Evolutionary conservation across 2,113 vertebrate genomes (phyloP).

Genomic region (Triplophysa rosa): DNA sequence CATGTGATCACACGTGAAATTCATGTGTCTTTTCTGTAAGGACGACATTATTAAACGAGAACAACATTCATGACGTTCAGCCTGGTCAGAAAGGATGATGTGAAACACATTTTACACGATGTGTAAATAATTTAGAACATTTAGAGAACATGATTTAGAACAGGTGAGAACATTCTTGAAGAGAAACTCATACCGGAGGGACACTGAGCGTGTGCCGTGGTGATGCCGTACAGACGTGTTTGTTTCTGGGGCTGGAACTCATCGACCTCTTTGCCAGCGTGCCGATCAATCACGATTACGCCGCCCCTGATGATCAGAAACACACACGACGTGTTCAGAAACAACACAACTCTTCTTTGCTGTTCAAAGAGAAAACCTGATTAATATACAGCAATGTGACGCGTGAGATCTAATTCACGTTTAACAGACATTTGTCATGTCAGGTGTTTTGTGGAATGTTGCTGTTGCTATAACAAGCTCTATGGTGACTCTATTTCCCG

Average conservation of each 20-base stretch:
- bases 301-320: slow-evolving; percentile 75
- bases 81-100: too few relatives aligned
- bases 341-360: neutral
- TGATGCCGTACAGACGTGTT: slow-evolving; percentile 86
- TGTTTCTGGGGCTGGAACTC: slow-evolving; percentile 86
- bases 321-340: neutral
- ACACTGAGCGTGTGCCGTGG: slow-evolving; percentile 79
- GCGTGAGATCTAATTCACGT: too few relatives aligned
- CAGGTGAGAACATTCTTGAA: neutral
- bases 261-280: slow-evolving; percentile 74
- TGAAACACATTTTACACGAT: too few relatives aligned
- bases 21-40: too few relatives aligned
- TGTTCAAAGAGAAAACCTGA: too few relatives aligned
- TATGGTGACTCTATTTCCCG: neutral
- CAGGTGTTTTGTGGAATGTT: too few relatives aligned
- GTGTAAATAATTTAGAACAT: neutral
- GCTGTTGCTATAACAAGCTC: neutral
- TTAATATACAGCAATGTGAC: too few relatives aligned
- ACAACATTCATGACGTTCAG: too few relatives aligned
- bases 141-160: too few relatives aligned
- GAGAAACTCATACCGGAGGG: slow-evolving; percentile 73
- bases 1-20: too few relatives aligned
- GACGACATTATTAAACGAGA: too few relatives aligned
- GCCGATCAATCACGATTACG: slow-evolving; percentile 80
- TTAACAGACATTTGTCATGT: too few relatives aligned